phyloP scores from a whole-genome alignment of 23 tunicate species.

The Corella eumyota region DNA sequence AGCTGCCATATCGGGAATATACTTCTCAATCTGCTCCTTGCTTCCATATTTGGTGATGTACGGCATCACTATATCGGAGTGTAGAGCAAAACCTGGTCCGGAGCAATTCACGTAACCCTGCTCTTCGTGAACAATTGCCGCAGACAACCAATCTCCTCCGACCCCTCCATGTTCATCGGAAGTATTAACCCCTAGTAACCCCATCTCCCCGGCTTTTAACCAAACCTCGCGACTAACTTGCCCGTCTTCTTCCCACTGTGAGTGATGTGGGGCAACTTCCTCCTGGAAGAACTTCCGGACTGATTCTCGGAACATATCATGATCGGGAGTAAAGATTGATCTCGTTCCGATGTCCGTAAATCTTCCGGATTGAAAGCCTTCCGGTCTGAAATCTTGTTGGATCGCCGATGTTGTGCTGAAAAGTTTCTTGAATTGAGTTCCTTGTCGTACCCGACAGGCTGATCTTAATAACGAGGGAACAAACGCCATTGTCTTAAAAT shows the following conservation, averaged over 20 bases:
- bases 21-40: constrained; percentile 77
- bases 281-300: constrained; percentile 90
- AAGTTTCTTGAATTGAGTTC: constrained; percentile 3
- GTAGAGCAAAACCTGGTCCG: constrained; percentile 86
- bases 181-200: constrained; percentile 65
- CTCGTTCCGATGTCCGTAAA: constrained; percentile 91
- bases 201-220: constrained; percentile 86
- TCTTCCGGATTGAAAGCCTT: constrained; percentile 64
- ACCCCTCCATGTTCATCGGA: constrained; percentile 86
- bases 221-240: constrained; percentile 79
- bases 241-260: constrained; percentile 84
- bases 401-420: constrained; percentile 2
- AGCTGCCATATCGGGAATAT: constrained; percentile 89
- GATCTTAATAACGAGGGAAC: constrained; percentile 1
- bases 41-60: constrained; percentile 94
- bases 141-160: constrained; percentile 94
- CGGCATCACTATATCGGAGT: constrained; percentile 92
- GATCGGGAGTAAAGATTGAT: constrained; percentile 70
- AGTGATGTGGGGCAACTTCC: constrained; percentile 64
- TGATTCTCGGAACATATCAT: constrained; percentile 93
- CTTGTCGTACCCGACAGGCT: not conserved
- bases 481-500: not conserved
- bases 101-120: constrained; percentile 73
- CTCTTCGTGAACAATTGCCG: constrained; percentile 96
- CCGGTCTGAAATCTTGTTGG: constrained; percentile 1